These are phyloP conservation scores for Atopsyche davidsoni DNA, from an alignment of 1,140 invertebrate genomes.

Conservation along the genomic window DNA sequence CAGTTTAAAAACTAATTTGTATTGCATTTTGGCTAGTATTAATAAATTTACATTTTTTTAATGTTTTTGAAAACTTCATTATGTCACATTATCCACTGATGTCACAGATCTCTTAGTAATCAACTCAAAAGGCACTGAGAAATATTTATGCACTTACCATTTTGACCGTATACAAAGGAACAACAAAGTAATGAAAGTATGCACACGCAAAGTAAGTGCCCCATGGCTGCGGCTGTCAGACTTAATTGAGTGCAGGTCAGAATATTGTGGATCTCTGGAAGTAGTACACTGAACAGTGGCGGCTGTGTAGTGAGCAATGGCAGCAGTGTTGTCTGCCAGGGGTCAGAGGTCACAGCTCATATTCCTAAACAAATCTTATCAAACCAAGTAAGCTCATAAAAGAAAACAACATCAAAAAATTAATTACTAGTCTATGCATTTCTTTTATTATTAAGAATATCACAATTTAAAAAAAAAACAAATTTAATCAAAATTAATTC, in stretches of 20 bases:
- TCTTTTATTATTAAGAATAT: not conserved
- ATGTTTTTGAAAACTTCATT: no score
- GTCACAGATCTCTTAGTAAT: no score
- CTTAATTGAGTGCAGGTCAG: slow-evolving; percentile 20
- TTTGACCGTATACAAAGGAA: slow-evolving; percentile 2
- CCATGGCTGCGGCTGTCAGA: slow-evolving; percentile 12
- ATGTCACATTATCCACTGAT: no score
- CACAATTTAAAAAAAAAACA: not conserved
- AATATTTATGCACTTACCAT: slow-evolving; percentile 19
- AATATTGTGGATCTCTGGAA: no score
- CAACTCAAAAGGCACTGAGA: no score
- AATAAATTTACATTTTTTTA: no score
- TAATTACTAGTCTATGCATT: not conserved
- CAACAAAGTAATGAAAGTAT: slow-evolving; percentile 11
- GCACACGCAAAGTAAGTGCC: not conserved
- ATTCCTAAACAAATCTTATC: not conserved
- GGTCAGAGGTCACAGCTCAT: slow-evolving; percentile 8
- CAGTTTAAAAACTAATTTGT: no score
- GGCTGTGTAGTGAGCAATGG: no score
- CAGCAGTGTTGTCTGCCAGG: not conserved
- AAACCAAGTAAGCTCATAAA: not conserved
- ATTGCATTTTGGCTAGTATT: no score
- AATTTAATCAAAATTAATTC: not conserved
- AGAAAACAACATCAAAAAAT: not conserved
- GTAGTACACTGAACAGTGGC: no score